Percentiles rank a stretch among this genome's conserved stretches.
Evolutionary conservation across 2,888 invertebrate genomes (phyloP).

Genomic region (Philaethria dido): DNA sequence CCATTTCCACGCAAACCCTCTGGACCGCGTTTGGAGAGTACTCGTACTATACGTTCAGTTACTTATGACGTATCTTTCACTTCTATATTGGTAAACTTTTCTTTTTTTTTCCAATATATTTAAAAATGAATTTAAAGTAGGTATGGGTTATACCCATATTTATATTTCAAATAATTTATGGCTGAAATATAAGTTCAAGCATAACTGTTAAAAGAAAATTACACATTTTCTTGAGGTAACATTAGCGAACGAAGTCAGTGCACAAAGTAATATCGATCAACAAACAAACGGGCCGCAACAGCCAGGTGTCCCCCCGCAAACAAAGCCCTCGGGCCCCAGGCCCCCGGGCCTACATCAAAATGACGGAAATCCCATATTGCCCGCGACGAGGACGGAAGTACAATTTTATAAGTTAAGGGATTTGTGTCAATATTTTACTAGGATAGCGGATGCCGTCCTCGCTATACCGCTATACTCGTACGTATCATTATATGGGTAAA

Average conservation of each 20-base stretch:
- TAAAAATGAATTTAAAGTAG: neutral
- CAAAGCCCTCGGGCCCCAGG: constrained; percentile 53
- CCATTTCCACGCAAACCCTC: constrained; percentile 71
- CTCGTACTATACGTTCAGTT: constrained; percentile 53
- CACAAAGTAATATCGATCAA: constrained; percentile 44
- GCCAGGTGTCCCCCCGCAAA: constrained; percentile 79
- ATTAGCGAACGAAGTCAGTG: constrained; percentile 42
- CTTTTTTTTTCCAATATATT: too few relatives aligned
- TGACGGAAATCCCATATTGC: constrained; percentile 83
- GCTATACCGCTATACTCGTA: constrained; percentile 38
- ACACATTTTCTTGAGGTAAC: constrained; percentile 44
- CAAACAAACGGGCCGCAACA: constrained; percentile 52
- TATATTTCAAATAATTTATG: too few relatives aligned
- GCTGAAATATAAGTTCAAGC: too few relatives aligned
- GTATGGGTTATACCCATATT: too few relatives aligned
- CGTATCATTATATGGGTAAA: constrained; percentile 52
- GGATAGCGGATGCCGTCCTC: constrained; percentile 66
- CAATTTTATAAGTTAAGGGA: constrained; percentile 84
- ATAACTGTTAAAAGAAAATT: too few relatives aligned
- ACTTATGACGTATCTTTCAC: constrained; percentile 29
- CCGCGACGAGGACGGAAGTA: constrained; percentile 77
- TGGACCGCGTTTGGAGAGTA: constrained; percentile 73
- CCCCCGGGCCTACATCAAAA: constrained; percentile 77
- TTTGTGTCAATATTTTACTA: constrained; percentile 84
- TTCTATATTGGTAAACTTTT: constrained; percentile 22